A percentile compares a stretch with the other conserved stretches of the same genome.
These are phyloP conservation scores for Raja brachyura DNA, from an alignment of 2,113 vertebrate genomes.

Conservation along the genomic window DNA sequence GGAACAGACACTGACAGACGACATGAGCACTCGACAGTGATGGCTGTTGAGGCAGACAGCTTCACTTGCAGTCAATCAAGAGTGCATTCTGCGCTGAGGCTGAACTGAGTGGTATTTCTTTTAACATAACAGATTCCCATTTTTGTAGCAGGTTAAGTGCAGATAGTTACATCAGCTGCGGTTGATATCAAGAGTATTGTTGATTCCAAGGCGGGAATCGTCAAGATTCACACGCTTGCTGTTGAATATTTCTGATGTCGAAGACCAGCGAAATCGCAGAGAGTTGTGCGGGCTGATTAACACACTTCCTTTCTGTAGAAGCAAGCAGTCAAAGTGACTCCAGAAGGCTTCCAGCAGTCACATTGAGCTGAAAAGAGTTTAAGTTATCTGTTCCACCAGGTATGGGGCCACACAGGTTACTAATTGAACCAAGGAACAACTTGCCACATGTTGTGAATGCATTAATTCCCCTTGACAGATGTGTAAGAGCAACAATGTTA, in stretches of 20 bases:
- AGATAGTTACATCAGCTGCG: constrained; percentile 25
- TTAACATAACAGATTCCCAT: constrained; percentile 43
- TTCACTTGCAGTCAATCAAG: constrained; percentile 84
- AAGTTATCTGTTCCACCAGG: constrained; percentile 2
- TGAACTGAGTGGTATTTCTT: constrained; percentile 61
- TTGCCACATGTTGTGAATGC: not conserved
- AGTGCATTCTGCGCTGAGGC: constrained; percentile 57
- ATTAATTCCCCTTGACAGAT: constrained; percentile 24
- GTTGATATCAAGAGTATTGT: constrained; percentile 1
- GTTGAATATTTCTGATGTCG: not conserved
- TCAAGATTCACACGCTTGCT: not conserved
- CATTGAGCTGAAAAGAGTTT: not conserved
- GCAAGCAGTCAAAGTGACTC: not conserved
- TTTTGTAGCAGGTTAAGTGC: not conserved
- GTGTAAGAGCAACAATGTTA: not conserved
- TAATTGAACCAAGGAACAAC: not conserved
- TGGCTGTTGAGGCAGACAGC: constrained; percentile 83
- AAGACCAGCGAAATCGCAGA: not conserved
- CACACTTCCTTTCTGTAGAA: not conserved
- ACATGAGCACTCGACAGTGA: constrained; percentile 80
- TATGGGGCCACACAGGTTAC: constrained; percentile 7
- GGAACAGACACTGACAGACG: constrained; percentile 95
- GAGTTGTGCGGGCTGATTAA: not conserved
- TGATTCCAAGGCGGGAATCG: not conserved
- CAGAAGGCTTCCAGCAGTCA: constrained; percentile 7